Percentiles rank a stretch among this genome's conserved stretches.
Conservation (phyloP, 2,888 invertebrate species). For the Griposia aprilina region DNA sequence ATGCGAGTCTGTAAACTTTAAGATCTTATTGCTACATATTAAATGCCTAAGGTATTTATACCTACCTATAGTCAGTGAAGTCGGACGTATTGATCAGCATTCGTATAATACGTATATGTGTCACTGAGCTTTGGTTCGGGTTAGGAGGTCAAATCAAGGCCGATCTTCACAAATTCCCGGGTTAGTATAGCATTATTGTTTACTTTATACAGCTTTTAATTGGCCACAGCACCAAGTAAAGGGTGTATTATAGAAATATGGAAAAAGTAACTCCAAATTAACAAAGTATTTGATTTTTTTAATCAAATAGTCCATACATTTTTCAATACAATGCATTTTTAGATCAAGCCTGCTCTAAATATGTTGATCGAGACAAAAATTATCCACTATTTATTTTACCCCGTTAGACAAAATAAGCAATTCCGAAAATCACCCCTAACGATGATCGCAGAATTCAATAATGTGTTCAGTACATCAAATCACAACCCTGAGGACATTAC, state of each 20-base stretch:
- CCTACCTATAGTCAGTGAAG: background rate
- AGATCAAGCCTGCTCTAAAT: background rate
- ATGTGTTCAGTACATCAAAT: conserved; percentile 48
- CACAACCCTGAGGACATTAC: conserved; percentile 63
- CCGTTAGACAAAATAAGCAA: background rate
- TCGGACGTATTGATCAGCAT: background rate
- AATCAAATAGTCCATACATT: background rate
- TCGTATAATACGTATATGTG: background rate
- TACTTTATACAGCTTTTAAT: background rate
- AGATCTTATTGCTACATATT: background rate
- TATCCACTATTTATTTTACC: background rate
- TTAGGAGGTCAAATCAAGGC: conserved; percentile 8
- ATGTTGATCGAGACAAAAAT: background rate
- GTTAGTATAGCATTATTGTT: background rate
- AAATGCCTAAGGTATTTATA: background rate
- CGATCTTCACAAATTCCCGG: background rate
- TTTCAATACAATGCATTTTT: background rate
- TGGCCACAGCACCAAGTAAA: too few species aligned
- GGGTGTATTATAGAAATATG: background rate
- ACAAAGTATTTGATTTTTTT: background rate
- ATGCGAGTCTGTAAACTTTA: background rate
- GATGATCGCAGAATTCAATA: conserved; percentile 40
- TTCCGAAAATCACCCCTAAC: conserved; percentile 19
- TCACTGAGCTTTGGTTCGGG: background rate
- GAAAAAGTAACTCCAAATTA: background rate